Base-by-base conservation (phyloP, 2,113 vertebrate species). In the Cyprinodon tularosa region DNA sequence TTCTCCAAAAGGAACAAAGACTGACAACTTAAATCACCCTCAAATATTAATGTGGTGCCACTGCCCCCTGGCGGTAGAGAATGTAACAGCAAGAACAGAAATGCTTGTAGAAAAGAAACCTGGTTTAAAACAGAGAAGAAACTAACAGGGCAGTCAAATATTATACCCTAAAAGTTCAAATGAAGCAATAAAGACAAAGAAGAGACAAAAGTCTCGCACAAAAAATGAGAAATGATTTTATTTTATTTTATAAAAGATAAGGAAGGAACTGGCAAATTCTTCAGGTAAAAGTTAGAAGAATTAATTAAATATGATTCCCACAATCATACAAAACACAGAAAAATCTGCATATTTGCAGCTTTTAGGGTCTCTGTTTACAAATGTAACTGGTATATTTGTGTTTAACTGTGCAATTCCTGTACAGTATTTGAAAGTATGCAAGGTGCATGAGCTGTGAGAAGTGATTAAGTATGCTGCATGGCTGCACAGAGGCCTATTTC, bases 61-160 rank as follows among this genome's bases (percentile, higher is more conserved):
- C 91, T 92, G 91, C 88, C 91, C 89, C 88, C 93, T 88, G 66
- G 88, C 90, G 93, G 92, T 4, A 1, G 76, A 66, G 0, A 66
- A 62, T 60, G 4, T 5, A 59, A 84, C 65, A 60, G 39, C 77
- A 82, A 9, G 1, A 1, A 13, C 12, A 62, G 9, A 7, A n/a
- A 50, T 45, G 20, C 13, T 4, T 11, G 11, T 0, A 40, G 42
- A 12, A n/a, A 60, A 17, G 1, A 14, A 47, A 17, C 12, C 36
- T 29, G 29, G 4, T 39, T 62, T 71, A 48, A 20, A 22, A 12
- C 3, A 57, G 22, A 45, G 48, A 50, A 57, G 20, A 75, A 65
- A 64, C 2, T 0, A 68, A 37, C 48, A n/a, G 36, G 45, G 61
- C 7, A 44, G 20, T 12, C 39, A 66, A 36, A 76, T 17, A 67